Evolutionary conservation across 2,888 invertebrate genomes (phyloP), one percentile per base, ranked within the genome.

Genomic region (Leptura quadrifasciata): DNA sequence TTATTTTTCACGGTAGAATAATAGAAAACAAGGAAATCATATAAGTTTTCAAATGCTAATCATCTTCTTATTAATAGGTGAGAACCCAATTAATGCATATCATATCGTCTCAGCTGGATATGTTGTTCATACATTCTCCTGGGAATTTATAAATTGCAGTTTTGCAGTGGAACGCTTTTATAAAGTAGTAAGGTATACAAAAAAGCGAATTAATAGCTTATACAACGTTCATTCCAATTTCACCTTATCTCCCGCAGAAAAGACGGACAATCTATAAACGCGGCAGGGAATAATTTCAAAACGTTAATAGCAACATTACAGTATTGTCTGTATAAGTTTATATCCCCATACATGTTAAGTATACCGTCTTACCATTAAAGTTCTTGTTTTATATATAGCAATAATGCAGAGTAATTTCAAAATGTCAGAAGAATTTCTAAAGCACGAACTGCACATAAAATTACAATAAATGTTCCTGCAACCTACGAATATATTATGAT

Each of bases 361-460:
- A 69, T 58, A 69, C 58, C 58, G 24, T 18, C 57, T 69, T 35
- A 39, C 69, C 69, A 69, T 69, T 69, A 69, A 69, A 18, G 69
- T 69, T 20, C 58, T 69, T 58, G 69, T 69, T 69, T 69, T 69
- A 69, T 69, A 69, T 69, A 69, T 69, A 58, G 69, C 69, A 69
- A 69, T 69, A 69, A 69, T 35, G 69, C 69, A 39, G 58, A 58
- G 69, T 47, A 69, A 69, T 69, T 69, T 69, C 39, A 58, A 69
- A 69, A 57, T 69, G 69, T 58, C 69, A 58, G 69, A 69, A 31
- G 69, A 69, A 69, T 69, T 69, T 69, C 69, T 60, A 39, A 69
- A 35, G 72, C 72, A 72, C 72, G 72, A 72, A 65, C 64, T 72
- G 72, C 63, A 72, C 72, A 72, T 72, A 72, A 72, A 72, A 72